Evolutionary conservation across 2,113 vertebrate species (phyloP), one percentile per base, ranked within the genome.

Genomic region (Mesembrinibis cayennensis): DNA sequence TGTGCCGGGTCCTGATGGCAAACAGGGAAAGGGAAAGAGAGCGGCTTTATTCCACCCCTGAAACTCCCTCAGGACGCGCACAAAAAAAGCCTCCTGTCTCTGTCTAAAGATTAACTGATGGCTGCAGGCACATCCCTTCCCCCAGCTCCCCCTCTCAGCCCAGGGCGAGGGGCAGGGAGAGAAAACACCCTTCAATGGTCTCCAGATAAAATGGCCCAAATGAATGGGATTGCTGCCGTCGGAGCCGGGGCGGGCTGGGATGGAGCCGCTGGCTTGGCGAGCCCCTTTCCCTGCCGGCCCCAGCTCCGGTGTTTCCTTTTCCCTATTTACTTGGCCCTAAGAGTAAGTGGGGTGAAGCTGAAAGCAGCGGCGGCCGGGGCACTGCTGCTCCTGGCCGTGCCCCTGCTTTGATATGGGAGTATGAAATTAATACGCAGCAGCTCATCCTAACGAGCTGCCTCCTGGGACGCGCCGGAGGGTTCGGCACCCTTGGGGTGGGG

Each of bases 21-120:
- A 81, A 56, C 21, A 4, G 42, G 29, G 82, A 88, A 82, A 4
- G 42, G 29, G 82, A 88, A 82, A 94, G 76, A 93, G 83, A 87
- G 86, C 0, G 29, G 86, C 86, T 95, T 95, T 94, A 87, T 97
- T 90, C 95, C 80, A 44, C 32, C 89, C 86, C 80, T 90, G 82
- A 65, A 96, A 47, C 89, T 88, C 95, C 94, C 90, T 86, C 71
- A 90, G 93, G 87, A 95, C 15, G 25, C 67, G 63, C 91, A 94
- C 86, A 93, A 89, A 95, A 94, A 83, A 90, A 94, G 90, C 93
- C 94, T 94, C 94, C 97, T 97, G 96, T 96, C 95, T 97, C 96
- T 94, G 96, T 95, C 80, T 97, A 95, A 97, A 97, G 95, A 97
- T 97, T 97, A 97, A 97, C 95, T 87, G 97, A 95, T 95, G 95